Conservation (phyloP, 2,888 invertebrate species). For the Cheilosia soror region DNA sequence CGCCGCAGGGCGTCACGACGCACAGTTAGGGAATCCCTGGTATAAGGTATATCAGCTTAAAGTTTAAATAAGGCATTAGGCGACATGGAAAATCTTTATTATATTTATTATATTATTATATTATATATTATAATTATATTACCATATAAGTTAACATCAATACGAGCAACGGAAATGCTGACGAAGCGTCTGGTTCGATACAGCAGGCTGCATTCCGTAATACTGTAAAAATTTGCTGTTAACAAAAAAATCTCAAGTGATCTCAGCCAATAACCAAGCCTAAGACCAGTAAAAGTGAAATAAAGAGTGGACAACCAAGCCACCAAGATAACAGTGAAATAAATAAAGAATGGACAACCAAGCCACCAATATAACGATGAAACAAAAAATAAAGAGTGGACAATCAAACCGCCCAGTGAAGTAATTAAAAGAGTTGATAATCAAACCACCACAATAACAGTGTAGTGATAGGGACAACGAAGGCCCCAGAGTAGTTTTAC, state of each 20-base stretch:
- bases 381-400: conserved; percentile 6
- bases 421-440: neutral
- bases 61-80: too few species aligned
- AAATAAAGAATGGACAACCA: conserved; percentile 15
- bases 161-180: too few species aligned
- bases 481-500: neutral
- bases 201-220: neutral
- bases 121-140: too few species aligned
- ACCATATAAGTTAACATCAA: too few species aligned
- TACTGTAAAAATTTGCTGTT: neutral
- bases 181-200: too few species aligned
- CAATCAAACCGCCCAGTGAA: conserved; percentile 1
- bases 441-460: neutral
- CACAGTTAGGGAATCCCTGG: too few species aligned
- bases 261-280: conserved; percentile 4
- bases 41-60: too few species aligned
- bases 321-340: neutral
- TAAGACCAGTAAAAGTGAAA: conserved; percentile 8
- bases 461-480: conserved; percentile 16
- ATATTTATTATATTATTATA: too few species aligned
- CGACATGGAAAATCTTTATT: too few species aligned
- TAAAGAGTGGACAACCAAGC: neutral
- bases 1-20: too few species aligned
- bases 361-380: neutral
- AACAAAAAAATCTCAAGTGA: neutral